A percentile compares a stretch with the other conserved stretches of the same genome.
Evolutionary conservation across 2,797 vertebrate species (phyloP).

Genomic region (Ispidina picta): DNA sequence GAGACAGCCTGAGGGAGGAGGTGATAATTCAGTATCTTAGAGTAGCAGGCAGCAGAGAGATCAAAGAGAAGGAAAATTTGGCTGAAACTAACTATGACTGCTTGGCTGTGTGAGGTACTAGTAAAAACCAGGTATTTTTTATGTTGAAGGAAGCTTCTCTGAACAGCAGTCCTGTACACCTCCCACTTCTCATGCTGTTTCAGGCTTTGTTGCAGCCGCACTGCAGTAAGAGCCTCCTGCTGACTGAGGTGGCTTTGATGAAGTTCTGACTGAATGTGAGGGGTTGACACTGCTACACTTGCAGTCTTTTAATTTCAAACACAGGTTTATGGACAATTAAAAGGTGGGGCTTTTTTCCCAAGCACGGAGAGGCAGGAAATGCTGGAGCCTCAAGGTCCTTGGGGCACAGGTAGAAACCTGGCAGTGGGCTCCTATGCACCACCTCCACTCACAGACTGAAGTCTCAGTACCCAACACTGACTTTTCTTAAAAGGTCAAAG

Average conservation of each 20-base stretch:
- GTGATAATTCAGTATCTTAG: conserved; percentile 52
- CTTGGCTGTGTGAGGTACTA: conserved; percentile 47
- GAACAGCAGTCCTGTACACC: background rate
- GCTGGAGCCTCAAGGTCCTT: background rate
- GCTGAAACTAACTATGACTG: background rate
- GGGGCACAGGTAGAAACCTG: background rate
- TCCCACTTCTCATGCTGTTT: background rate
- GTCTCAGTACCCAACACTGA: background rate
- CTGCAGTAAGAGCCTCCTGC: background rate
- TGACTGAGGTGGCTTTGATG: background rate
- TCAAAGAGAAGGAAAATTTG: conserved; percentile 53
- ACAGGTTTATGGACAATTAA: background rate
- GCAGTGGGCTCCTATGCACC: rapidly evolving
- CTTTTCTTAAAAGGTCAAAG: background rate
- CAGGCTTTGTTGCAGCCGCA: background rate
- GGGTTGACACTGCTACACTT: background rate
- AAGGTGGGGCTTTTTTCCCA: background rate
- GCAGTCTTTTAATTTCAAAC: background rate
- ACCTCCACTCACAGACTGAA: background rate
- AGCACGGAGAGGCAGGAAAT: background rate
- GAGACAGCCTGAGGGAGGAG: conserved; percentile 29
- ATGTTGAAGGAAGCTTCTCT: conserved; percentile 1
- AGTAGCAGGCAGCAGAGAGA: conserved; percentile 31
- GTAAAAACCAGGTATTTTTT: conserved; percentile 10
- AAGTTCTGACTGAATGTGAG: background rate